phyloP scores from a whole-genome alignment of 2,797 vertebrate species.

The Rallus crepitans region DNA sequence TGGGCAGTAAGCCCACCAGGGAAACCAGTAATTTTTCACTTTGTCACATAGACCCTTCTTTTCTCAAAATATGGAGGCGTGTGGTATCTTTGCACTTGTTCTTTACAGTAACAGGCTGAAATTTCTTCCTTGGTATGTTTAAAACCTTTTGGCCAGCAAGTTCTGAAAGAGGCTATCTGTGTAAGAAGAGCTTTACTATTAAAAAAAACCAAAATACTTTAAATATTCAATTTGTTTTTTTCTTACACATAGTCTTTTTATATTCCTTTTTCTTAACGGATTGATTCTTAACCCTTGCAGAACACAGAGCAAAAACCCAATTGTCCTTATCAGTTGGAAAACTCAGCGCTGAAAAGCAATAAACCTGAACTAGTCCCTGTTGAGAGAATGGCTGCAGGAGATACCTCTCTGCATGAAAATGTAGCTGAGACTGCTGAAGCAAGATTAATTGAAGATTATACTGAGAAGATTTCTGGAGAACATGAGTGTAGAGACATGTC shows the following conservation, averaged over 20 bases:
- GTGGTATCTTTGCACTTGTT: neutral
- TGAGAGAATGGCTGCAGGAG: slow-evolving; percentile 7
- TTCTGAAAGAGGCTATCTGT: neutral
- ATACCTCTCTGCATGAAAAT: neutral
- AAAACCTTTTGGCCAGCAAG: neutral
- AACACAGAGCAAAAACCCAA: neutral
- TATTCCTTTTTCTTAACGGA: neutral
- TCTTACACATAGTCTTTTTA: neutral
- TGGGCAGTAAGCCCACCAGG: neutral
- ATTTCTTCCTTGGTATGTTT: neutral
- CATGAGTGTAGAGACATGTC: neutral
- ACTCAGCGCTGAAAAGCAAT: neutral
- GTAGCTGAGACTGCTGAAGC: neutral
- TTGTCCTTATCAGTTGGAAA: neutral
- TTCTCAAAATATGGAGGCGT: neutral
- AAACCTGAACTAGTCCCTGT: neutral
- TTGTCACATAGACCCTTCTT: neutral
- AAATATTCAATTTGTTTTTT: neutral
- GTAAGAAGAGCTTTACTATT: neutral
- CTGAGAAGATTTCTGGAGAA: neutral
- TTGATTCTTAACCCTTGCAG: slow-evolving; percentile 34
- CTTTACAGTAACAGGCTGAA: neutral
- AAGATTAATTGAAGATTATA: neutral
- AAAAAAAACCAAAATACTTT: neutral
- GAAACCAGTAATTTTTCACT: neutral